phyloP scores from a whole-genome alignment of 1,140 invertebrate genomes.

The Atta cephalotes region DNA sequence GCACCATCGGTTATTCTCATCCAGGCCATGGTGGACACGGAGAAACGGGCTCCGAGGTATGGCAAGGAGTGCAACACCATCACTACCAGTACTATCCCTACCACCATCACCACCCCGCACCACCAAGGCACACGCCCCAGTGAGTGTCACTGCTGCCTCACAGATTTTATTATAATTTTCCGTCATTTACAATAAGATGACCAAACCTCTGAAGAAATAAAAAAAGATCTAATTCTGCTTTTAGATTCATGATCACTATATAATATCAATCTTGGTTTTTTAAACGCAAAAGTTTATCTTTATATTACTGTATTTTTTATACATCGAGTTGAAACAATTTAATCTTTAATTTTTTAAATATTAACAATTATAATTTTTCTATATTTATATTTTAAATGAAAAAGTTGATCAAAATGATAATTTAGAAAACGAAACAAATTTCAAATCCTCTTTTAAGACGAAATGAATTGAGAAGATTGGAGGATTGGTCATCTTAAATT shows the following conservation, averaged over 20 bases:
- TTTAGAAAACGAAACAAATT: background rate
- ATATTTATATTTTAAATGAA: background rate
- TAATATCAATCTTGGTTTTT: background rate
- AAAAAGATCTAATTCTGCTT: background rate
- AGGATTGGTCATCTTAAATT: slow-evolving; percentile 18
- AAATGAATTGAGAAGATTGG: background rate
- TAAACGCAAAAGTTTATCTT: background rate
- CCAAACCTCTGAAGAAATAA: background rate
- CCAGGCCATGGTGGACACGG: slow-evolving; percentile 77
- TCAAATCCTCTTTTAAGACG: background rate
- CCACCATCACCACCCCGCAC: slow-evolving; percentile 88
- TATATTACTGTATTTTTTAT: background rate
- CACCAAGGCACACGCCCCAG: slow-evolving; percentile 88
- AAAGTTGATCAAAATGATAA: background rate
- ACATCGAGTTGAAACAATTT: background rate
- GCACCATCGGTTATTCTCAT: slow-evolving; percentile 75
- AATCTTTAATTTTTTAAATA: background rate
- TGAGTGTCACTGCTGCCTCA: slow-evolving; percentile 87
- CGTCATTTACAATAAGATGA: slow-evolving; percentile 16
- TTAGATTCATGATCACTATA: background rate
- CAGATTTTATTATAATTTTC: slow-evolving; percentile 76
- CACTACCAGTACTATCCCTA: slow-evolving; percentile 89
- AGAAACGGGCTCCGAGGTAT: slow-evolving; percentile 88
- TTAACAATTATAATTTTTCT: background rate
- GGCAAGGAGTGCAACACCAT: slow-evolving; percentile 88